These are phyloP conservation scores for Drosophila tani DNA, from an alignment of 1,140 invertebrate species.

Conservation along the genomic window DNA sequence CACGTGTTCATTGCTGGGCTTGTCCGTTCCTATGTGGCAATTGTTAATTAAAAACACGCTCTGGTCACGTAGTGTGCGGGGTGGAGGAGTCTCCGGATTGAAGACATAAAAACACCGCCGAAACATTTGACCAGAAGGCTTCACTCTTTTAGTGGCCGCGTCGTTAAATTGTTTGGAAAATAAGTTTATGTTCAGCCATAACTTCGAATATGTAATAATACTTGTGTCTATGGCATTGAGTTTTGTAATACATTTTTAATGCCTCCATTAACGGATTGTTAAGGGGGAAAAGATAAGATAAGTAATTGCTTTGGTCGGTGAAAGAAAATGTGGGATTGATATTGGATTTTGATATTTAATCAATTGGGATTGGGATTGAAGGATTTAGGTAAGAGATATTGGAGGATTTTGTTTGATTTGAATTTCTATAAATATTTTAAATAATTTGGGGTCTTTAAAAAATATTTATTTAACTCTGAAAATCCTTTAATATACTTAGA, in stretches of 20 bases:
- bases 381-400: not conserved
- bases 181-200: conserved; percentile 58
- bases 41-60: conserved; percentile 75
- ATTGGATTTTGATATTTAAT: not conserved
- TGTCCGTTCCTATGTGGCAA: conserved; percentile 48
- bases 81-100: conserved; percentile 5
- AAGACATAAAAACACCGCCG: conserved; percentile 30
- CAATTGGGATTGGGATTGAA: no score
- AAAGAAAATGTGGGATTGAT: not conserved
- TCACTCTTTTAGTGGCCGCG: conserved; percentile 39
- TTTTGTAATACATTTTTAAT: conserved; percentile 69
- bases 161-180: conserved; percentile 61
- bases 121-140: conserved; percentile 9
- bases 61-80: conserved; percentile 57
- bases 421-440: no score
- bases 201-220: conserved; percentile 50
- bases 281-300: conserved; percentile 26
- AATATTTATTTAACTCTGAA: no score
- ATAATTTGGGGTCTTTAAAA: no score
- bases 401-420: no score
- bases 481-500: no score
- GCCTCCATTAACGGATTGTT: conserved; percentile 6
- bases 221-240: conserved; percentile 20
- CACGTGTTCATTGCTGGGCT: conserved; percentile 43
- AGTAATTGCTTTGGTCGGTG: conserved; percentile 57